Conservation (phyloP, 2,797 vertebrate species). For the Babyrousa celebensis region DNA sequence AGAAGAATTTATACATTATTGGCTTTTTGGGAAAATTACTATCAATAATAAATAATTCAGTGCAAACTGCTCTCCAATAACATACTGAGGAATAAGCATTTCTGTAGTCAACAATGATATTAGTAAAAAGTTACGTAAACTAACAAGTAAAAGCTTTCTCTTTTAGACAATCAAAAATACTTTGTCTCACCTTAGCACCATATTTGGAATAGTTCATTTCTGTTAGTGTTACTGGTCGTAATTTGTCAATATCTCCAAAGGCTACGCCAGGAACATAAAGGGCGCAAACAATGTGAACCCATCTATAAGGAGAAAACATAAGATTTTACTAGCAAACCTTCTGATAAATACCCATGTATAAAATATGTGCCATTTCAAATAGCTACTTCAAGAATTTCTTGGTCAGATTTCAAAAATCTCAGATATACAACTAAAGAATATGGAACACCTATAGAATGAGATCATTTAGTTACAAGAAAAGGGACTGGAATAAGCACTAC, state of each 20-base stretch:
- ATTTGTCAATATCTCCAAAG: slow-evolving; percentile 99
- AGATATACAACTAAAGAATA: slow-evolving; percentile 23
- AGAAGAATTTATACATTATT: slow-evolving; percentile 34
- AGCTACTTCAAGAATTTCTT: slow-evolving; percentile 60
- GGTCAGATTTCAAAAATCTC: not conserved
- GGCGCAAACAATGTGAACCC: slow-evolving; percentile 99
- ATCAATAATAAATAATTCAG: slow-evolving; percentile 38
- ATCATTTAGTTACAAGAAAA: not conserved
- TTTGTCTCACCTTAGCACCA: slow-evolving; percentile 96
- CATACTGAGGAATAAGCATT: slow-evolving; percentile 4
- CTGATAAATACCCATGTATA: slow-evolving; percentile 42
- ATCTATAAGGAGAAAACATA: slow-evolving; percentile 91
- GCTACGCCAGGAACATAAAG: slow-evolving; percentile 99
- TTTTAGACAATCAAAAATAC: slow-evolving; percentile 18
- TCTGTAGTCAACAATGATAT: not conserved
- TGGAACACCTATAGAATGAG: not conserved
- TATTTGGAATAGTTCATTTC: slow-evolving; percentile 99
- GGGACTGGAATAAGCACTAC: not conserved
- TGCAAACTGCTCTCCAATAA: not conserved
- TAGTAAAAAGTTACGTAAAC: slow-evolving; percentile 55
- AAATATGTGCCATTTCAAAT: slow-evolving; percentile 58
- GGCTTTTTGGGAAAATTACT: slow-evolving; percentile 47
- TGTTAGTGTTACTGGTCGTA: slow-evolving; percentile 98
- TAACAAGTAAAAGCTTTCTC: slow-evolving; percentile 27
- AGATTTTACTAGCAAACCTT: slow-evolving; percentile 58